Conservation (phyloP, 2,888 invertebrate species). For the Muschampia plurimacula region DNA sequence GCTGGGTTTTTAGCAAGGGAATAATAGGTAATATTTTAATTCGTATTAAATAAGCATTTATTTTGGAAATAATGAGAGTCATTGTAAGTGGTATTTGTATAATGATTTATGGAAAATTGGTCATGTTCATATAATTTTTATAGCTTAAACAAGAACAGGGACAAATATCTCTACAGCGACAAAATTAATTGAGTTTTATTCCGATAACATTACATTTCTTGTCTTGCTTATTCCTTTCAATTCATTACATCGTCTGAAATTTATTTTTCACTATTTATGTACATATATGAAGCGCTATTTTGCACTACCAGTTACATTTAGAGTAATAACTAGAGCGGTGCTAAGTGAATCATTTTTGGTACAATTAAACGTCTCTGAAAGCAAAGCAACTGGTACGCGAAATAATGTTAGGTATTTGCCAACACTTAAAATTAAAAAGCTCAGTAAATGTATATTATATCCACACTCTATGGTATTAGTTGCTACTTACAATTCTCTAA, state of each 20-base stretch:
- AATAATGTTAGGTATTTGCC: conserved; percentile 44
- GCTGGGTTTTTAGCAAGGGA: conserved; percentile 57
- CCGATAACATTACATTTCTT: neutral
- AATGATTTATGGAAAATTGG: conserved; percentile 31
- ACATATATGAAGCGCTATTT: conserved; percentile 34
- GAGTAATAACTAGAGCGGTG: conserved; percentile 31
- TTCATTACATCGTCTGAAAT: conserved; percentile 1
- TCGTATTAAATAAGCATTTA: conserved; percentile 35
- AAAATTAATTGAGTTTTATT: conserved; percentile 7
- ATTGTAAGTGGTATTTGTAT: conserved; percentile 35
- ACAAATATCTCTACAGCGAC: conserved; percentile 13
- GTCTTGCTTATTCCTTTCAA: neutral
- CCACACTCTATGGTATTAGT: conserved; percentile 59
- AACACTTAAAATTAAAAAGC: conserved; percentile 55
- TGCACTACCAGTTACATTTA: conserved; percentile 30
- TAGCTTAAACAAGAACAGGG: conserved; percentile 30
- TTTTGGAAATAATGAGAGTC: conserved; percentile 24
- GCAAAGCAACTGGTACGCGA: conserved; percentile 39
- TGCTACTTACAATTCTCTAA: conserved; percentile 68
- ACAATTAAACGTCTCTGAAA: conserved; percentile 6
- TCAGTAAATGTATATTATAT: conserved; percentile 49
- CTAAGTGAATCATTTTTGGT: conserved; percentile 25
- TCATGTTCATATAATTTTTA: conserved; percentile 31
- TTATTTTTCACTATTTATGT: conserved; percentile 23
- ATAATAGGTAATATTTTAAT: conserved; percentile 41